Percentiles rank a stretch among this genome's conserved stretches.
phyloP scores from a whole-genome alignment of 2,113 vertebrate genomes.

The Cathartes aura region DNA sequence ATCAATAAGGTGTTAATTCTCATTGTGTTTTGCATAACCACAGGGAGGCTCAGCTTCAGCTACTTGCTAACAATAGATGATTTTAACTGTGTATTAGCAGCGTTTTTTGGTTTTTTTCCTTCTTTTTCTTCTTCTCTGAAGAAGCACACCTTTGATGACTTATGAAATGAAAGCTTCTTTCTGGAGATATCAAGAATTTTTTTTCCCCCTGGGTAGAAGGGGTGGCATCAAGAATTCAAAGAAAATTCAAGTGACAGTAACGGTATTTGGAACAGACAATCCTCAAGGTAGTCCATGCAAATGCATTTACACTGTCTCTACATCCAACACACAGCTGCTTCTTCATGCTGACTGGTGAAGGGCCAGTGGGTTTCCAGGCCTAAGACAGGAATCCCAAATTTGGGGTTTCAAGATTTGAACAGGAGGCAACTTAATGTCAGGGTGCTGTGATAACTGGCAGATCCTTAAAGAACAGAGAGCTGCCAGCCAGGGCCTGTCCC shows the following conservation, averaged over 20 bases:
- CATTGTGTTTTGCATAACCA: not conserved
- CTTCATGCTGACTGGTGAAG: not conserved
- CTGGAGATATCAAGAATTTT: not conserved
- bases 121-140: not conserved
- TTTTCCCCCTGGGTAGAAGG: not conserved
- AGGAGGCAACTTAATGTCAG: not conserved
- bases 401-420: not conserved
- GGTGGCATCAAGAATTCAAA: not conserved
- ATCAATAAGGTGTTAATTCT: not conserved
- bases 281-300: not conserved
- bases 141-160: not conserved
- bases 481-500: rapidly evolving
- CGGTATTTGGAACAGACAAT: not conserved
- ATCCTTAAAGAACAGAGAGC: not conserved
- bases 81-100: not conserved
- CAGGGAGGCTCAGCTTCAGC: not conserved
- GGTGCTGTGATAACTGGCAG: rapidly evolving
- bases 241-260: not conserved
- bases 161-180: not conserved
- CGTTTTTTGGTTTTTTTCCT: rapidly evolving
- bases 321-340: not conserved
- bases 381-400: not conserved
- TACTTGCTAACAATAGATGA: not conserved
- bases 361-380: not conserved
- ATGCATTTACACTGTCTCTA: not conserved